Percentiles rank a stretch among this genome's conserved stretches.
These are phyloP conservation scores for Sphaerodactylus townsendi DNA, from an alignment of 2,113 vertebrate species.

Conservation along the genomic window DNA sequence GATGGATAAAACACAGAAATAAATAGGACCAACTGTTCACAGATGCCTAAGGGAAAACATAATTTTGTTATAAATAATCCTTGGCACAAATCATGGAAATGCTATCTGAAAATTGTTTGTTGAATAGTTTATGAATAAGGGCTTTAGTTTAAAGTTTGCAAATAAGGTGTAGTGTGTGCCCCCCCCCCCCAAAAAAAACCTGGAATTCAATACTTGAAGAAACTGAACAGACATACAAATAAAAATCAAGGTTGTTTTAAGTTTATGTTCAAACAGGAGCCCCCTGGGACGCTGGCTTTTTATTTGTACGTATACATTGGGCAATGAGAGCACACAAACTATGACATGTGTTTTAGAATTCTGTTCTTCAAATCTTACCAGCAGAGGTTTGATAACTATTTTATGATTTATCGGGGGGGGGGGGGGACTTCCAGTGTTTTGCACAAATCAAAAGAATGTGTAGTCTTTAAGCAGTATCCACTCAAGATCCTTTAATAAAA, in stretches of 20 bases:
- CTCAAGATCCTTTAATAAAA: background rate
- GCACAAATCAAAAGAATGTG: background rate
- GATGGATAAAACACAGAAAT: constrained; percentile 69
- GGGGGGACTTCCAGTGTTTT: background rate
- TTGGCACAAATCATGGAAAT: constrained; percentile 64
- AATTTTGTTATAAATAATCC: constrained; percentile 70
- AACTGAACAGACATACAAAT: constrained; percentile 25
- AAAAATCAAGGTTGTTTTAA: constrained; percentile 33
- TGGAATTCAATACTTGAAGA: constrained; percentile 52
- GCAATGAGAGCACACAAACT: background rate
- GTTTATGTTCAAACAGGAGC: constrained; percentile 17
- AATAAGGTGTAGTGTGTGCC: constrained; percentile 42
- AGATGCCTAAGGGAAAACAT: constrained; percentile 63
- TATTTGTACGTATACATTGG: background rate
- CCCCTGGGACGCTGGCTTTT: background rate
- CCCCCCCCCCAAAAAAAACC: constrained; percentile 38
- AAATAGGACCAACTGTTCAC: constrained; percentile 67
- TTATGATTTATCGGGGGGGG: background rate
- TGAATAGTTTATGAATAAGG: constrained; percentile 71
- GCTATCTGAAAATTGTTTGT: constrained; percentile 70
- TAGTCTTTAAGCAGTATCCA: background rate
- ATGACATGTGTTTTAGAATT: background rate
- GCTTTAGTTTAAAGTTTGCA: constrained; percentile 63
- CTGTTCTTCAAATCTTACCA: background rate
- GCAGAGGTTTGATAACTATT: background rate